Conservation (phyloP, 2,888 invertebrate genomes). For the Drosophila heteroneura region DNA sequence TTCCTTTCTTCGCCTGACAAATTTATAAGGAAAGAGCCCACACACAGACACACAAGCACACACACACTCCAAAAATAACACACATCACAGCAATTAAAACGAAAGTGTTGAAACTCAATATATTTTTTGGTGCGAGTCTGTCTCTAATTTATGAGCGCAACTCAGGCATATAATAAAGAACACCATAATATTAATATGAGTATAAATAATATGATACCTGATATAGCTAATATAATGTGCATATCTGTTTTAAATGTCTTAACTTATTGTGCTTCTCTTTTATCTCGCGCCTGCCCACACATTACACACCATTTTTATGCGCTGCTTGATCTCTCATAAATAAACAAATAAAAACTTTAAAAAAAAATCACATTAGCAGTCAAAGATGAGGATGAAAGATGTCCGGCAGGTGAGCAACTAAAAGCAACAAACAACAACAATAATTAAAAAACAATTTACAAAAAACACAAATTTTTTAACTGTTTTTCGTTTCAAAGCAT, state of each 20-base stretch:
- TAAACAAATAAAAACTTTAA: slow-evolving; percentile 14
- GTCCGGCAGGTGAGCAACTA: slow-evolving; percentile 88
- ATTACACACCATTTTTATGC: slow-evolving; percentile 55
- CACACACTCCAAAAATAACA: slow-evolving; percentile 38
- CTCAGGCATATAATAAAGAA: slow-evolving; percentile 12
- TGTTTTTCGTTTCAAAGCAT: slow-evolving; percentile 41
- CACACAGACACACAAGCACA: slow-evolving; percentile 26
- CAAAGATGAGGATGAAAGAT: slow-evolving; percentile 89
- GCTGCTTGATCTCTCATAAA: slow-evolving; percentile 65
- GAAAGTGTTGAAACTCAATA: slow-evolving; percentile 70
- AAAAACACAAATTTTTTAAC: slow-evolving; percentile 27
- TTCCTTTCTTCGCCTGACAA: slow-evolving; percentile 39
- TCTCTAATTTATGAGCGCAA: slow-evolving; percentile 39
- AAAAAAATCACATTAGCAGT: slow-evolving; percentile 86
- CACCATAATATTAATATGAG: slow-evolving; percentile 22
- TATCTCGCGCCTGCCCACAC: slow-evolving; percentile 44
- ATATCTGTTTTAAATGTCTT: slow-evolving; percentile 53
- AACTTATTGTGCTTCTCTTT: slow-evolving; percentile 71
- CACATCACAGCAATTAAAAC: slow-evolving; percentile 29
- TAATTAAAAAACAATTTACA: slow-evolving; percentile 9
- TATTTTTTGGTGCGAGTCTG: slow-evolving; percentile 30
- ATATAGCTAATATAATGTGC: slow-evolving; percentile 29
- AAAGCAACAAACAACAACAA: slow-evolving; percentile 55
- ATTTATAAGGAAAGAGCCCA: slow-evolving; percentile 39
- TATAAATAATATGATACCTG: slow-evolving; percentile 30